Percentiles rank a stretch among this genome's conserved stretches.
phyloP scores from a whole-genome alignment of 2,113 vertebrate species.

The Tursiops truncatus region DNA sequence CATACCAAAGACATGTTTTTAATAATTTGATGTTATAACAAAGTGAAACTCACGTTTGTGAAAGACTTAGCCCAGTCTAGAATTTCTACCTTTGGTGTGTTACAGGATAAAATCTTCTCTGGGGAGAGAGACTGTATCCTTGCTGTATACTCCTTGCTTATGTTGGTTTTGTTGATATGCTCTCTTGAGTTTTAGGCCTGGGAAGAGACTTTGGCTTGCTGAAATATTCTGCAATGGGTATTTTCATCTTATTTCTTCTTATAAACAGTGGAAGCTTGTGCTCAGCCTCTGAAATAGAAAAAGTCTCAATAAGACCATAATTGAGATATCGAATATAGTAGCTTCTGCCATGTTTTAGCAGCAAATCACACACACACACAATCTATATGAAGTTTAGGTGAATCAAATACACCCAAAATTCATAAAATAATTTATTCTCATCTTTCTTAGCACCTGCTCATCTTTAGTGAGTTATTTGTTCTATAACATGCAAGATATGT shows the following conservation, averaged over 20 bases:
- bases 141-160: slow-evolving; percentile 23
- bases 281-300: slow-evolving; percentile 73
- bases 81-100: slow-evolving; percentile 27
- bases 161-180: background rate
- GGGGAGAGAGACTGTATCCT: background rate
- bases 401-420: slow-evolving; percentile 11
- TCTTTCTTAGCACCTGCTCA: background rate
- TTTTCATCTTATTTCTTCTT: slow-evolving; percentile 32
- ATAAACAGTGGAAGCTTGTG: slow-evolving; percentile 39
- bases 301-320: slow-evolving; percentile 18
- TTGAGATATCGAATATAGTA: background rate
- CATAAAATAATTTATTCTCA: background rate
- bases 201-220: background rate
- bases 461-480: slow-evolving; percentile 19
- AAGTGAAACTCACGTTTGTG: background rate
- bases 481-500: background rate
- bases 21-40: background rate
- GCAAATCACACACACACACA: background rate
- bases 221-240: slow-evolving; percentile 45
- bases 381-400: background rate
- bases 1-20: background rate
- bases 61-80: background rate
- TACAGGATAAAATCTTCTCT: background rate
- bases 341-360: background rate
- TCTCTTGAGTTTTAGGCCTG: background rate